Conservation (phyloP, 2,113 vertebrate genomes). For the Spizaetus ornatus region DNA sequence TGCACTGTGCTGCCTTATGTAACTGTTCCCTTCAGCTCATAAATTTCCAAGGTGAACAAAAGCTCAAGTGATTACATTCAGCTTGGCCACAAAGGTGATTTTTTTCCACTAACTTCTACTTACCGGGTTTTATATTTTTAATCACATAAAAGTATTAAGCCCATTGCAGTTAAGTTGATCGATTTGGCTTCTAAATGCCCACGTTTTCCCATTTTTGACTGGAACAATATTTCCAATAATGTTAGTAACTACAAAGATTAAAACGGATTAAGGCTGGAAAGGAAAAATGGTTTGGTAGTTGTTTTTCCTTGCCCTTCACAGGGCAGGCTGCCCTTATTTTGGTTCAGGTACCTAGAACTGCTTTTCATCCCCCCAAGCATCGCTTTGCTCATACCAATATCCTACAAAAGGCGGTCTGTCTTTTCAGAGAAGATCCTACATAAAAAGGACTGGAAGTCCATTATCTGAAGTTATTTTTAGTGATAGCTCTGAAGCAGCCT, state of each 20-base stretch:
- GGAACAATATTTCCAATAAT: neutral
- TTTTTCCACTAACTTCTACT: neutral
- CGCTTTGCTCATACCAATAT: rapidly evolving
- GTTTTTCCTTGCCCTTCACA: neutral
- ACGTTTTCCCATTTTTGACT: neutral
- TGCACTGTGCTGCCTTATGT: conserved; percentile 36
- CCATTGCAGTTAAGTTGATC: neutral
- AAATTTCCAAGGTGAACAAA: conserved; percentile 62
- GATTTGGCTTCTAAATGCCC: neutral
- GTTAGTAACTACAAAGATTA: neutral
- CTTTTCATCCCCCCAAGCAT: neutral
- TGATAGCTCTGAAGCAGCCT: neutral
- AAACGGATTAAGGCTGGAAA: neutral
- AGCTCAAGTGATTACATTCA: conserved; percentile 15
- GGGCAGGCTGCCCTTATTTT: neutral
- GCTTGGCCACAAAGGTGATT: conserved; percentile 21
- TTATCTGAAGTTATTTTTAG: conserved; percentile 4
- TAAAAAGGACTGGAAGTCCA: neutral
- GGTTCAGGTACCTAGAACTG: neutral
- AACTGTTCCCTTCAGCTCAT: conserved; percentile 55
- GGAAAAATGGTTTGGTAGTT: neutral
- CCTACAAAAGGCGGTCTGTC: neutral
- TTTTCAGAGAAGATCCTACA: neutral
- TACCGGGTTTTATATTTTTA: neutral
- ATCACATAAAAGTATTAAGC: neutral